These are phyloP conservation scores for Proterorhinus semilunaris DNA, from an alignment of 2,113 vertebrate species.

Conservation along the genomic window DNA sequence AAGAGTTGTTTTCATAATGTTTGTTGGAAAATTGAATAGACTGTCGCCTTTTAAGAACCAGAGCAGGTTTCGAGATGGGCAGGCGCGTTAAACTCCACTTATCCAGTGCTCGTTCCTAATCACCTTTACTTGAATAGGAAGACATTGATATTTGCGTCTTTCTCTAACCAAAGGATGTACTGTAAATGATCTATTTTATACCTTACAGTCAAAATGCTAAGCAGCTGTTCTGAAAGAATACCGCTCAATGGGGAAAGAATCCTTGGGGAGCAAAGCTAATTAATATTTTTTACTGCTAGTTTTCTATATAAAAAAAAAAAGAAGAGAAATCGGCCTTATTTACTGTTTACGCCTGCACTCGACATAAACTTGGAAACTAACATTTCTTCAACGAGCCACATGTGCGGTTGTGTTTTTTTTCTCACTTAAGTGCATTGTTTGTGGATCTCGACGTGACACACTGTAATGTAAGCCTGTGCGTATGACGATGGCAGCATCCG, in stretches of 20 bases:
- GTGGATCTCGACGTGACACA: constrained; percentile 33
- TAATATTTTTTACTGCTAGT: constrained; percentile 63
- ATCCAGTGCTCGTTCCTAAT: constrained; percentile 43
- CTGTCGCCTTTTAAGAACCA: too few relatives aligned
- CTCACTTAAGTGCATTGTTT: constrained; percentile 51
- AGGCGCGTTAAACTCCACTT: neutral
- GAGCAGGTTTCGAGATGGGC: too few relatives aligned
- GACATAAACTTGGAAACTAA: constrained; percentile 48
- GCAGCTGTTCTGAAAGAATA: constrained; percentile 47
- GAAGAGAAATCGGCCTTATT: constrained; percentile 59
- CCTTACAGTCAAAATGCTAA: constrained; percentile 50
- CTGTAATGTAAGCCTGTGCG: constrained; percentile 53
- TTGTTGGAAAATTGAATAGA: too few relatives aligned
- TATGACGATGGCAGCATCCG: constrained; percentile 66
- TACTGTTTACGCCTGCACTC: constrained; percentile 71
- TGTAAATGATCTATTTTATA: constrained; percentile 64
- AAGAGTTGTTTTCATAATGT: too few relatives aligned
- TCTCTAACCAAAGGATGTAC: constrained; percentile 62
- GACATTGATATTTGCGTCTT: constrained; percentile 38
- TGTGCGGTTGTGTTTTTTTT: constrained; percentile 21
- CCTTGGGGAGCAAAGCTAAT: constrained; percentile 41
- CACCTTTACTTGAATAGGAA: constrained; percentile 63
- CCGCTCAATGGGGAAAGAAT: constrained; percentile 36
- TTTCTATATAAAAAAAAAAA: constrained; percentile 49
- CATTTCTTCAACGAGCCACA: constrained; percentile 55